A percentile compares a stretch with the other conserved stretches of the same genome.
These are phyloP conservation scores for Chloroclystis v-ata DNA, from an alignment of 2,888 invertebrate genomes.

Conservation along the genomic window DNA sequence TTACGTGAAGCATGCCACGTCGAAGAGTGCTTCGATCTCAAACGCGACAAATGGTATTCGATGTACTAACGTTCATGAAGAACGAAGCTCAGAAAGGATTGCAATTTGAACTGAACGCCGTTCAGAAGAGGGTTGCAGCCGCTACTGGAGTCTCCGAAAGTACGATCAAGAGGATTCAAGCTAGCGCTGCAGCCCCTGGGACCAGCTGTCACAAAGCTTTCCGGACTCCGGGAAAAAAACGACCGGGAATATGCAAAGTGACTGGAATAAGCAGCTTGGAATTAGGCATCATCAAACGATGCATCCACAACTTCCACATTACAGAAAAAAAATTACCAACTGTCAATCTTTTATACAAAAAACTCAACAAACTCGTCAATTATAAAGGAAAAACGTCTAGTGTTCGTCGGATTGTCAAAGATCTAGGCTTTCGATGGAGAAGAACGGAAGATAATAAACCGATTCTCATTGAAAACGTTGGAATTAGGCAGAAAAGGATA, in stretches of 20 bases:
- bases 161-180: constrained; percentile 17
- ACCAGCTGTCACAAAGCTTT: constrained; percentile 18
- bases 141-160: constrained; percentile 22
- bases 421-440: constrained; percentile 13
- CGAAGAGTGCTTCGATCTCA: constrained; percentile 11
- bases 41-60: constrained; percentile 18
- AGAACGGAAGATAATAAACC: constrained; percentile 8
- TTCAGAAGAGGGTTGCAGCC: constrained; percentile 22
- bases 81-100: constrained; percentile 21
- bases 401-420: constrained; percentile 1
- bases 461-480: constrained; percentile 6
- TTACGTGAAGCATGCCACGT: constrained; percentile 13
- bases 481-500: constrained; percentile 11
- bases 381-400: constrained; percentile 11
- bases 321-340: constrained; percentile 12
- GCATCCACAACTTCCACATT: constrained; percentile 11
- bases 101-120: constrained; percentile 14
- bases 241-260: constrained; percentile 25
- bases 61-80: constrained; percentile 23
- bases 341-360: neutral
- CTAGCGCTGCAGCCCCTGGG: neutral
- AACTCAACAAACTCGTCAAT: neutral
- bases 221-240: constrained; percentile 34
- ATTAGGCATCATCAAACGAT: constrained; percentile 8
- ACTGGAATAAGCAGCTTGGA: constrained; percentile 22